These are phyloP conservation scores for Ciconia stormi DNA, from an alignment of 2,113 vertebrate genomes.

Conservation along the genomic window DNA sequence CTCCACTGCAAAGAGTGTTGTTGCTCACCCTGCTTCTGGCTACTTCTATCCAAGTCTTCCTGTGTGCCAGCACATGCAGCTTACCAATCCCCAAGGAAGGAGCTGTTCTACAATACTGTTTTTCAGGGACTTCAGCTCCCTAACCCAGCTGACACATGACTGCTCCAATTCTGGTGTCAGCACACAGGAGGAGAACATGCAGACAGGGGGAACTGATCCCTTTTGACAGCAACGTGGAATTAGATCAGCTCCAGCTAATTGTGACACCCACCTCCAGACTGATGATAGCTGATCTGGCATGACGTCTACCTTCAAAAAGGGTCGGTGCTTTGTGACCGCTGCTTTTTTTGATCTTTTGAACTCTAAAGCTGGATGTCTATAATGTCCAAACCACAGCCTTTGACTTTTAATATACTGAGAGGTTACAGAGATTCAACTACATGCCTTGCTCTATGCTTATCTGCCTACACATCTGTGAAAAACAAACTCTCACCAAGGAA, in stretches of 20 bases:
- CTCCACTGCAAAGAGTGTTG: background rate
- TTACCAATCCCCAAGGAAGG: too few relatives aligned
- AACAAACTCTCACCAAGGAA: background rate
- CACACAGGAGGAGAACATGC: background rate
- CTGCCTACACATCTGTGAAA: background rate
- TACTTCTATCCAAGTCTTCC: background rate
- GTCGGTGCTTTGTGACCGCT: background rate
- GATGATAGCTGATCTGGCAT: too few relatives aligned
- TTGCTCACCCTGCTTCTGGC: background rate
- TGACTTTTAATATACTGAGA: background rate
- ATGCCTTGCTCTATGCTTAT: background rate
- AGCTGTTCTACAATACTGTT: background rate
- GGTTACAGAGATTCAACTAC: background rate
- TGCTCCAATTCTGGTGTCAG: background rate
- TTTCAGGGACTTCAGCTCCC: background rate
- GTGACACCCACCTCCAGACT: background rate
- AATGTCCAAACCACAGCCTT: background rate
- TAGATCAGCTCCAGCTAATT: background rate
- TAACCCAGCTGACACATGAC: background rate
- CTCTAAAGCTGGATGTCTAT: background rate
- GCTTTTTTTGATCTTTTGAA: background rate
- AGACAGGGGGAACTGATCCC: background rate
- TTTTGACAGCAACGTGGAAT: background rate
- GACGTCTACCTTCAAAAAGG: background rate
- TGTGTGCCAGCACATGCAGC: background rate